Percentiles rank a stretch among this genome's conserved stretches.
phyloP scores from a whole-genome alignment of 2,888 invertebrate species.

The Craniophora ligustri region DNA sequence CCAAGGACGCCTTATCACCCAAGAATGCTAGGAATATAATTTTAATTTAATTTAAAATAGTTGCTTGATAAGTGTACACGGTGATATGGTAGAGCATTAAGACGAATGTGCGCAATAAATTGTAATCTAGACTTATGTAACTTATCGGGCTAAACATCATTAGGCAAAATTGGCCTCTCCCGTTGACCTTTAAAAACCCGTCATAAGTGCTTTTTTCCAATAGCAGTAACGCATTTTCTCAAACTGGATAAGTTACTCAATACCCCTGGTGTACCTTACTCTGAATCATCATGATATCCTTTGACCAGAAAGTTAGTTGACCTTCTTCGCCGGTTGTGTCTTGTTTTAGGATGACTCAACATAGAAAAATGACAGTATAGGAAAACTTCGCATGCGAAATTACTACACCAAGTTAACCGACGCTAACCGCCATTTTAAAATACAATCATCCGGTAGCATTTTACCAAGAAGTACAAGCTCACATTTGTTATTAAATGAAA shows the following conservation, averaged over 20 bases:
- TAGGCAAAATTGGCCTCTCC: no score
- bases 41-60: conserved; percentile 17
- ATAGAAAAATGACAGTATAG: not conserved
- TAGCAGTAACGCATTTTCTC: no score
- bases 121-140: conserved; percentile 32
- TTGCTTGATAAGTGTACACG: conserved; percentile 19
- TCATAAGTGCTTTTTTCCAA: no score
- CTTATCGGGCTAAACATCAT: not conserved
- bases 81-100: conserved; percentile 30
- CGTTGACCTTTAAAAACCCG: no score
- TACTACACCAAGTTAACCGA: conserved; percentile 16
- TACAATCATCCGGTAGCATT: conserved; percentile 7
- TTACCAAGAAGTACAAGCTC: conserved; percentile 9
- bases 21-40: not conserved
- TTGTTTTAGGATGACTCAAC: no score
- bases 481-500: conserved; percentile 9
- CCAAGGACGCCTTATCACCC: conserved; percentile 31
- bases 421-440: conserved; percentile 7
- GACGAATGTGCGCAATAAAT: conserved; percentile 13
- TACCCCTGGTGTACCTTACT: no score
- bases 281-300: no score
- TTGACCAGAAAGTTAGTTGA: no score
- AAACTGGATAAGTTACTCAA: no score
- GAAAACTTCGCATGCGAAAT: conserved; percentile 15
- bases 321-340: no score